Evolutionary conservation across 1,140 invertebrate species (phyloP), one percentile per base, ranked within the genome.

Genomic region (Drepana arcuata): DNA sequence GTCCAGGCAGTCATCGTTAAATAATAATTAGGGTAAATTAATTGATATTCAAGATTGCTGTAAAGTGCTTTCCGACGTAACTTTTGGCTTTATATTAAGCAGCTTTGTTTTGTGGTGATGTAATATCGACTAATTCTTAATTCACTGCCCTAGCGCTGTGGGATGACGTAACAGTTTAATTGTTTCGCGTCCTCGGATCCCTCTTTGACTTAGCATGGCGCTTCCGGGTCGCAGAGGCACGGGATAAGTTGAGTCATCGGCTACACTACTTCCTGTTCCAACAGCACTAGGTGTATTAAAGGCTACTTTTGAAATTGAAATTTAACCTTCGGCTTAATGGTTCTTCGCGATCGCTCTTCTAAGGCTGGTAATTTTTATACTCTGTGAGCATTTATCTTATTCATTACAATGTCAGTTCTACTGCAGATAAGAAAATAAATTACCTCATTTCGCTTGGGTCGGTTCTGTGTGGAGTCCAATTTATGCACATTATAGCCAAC

Each of bases 391-490:
- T n/a, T n/a, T n/a, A n/a, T n/a, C n/a, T n/a, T n/a, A 30, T 13
- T 16, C 35, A 12, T 38, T 37, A 38, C 38, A 33, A 37, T 29
- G 14, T 24, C 23, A 33, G 34, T 38, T 6, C 13, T 26, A 11
- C 25, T 16, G 15, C 26, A 16, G 39, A 33, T 31, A 16, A 31
- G 23, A 48, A 49, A 36, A 48, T 18, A 32, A 48, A 48, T 38
- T 43, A 35, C 35, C 47, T 51, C 48, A 45, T 62, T 51, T 47
- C 29, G 34, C 40, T 42, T 36, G 32, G 35, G 37, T 53, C 55
- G 50, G 49, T 58, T 48, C 36, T 36, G 42, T 41, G 31, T 35
- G 34, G 55, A 51, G 54, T 54, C 48, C 58, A 58, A 66, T 62
- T n/a, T 60, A 66, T 57, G 37, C 38, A 53, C 42, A 52, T 48